Percentiles rank a stretch among this genome's conserved stretches.
These are phyloP conservation scores for Actias luna DNA, from an alignment of 2,888 invertebrate species.

Conservation along the genomic window DNA sequence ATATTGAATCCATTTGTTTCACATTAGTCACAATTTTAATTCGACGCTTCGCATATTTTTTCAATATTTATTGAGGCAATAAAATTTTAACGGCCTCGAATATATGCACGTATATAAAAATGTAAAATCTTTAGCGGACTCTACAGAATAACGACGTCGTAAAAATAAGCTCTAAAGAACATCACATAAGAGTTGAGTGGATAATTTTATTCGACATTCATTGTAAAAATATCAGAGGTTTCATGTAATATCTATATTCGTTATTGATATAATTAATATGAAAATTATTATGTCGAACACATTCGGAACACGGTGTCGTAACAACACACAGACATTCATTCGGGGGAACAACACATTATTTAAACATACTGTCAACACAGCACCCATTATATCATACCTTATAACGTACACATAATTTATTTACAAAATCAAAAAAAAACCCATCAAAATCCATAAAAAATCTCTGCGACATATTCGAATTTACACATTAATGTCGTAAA, in stretches of 20 bases:
- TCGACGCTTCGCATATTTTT: background rate
- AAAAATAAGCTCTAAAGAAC: background rate
- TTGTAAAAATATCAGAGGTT: background rate
- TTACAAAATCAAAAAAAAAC: background rate
- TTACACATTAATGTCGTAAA: slow-evolving; percentile 1
- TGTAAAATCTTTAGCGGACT: background rate
- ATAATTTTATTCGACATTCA: background rate
- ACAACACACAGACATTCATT: background rate
- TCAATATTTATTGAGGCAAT: background rate
- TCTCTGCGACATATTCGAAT: background rate
- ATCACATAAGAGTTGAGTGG: background rate
- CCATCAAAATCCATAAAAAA: background rate
- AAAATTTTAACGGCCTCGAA: background rate
- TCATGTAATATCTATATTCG: background rate
- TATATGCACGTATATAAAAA: background rate
- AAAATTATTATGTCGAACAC: background rate
- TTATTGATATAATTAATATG: background rate
- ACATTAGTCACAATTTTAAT: background rate
- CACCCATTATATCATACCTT: background rate
- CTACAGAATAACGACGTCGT: background rate
- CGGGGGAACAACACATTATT: background rate
- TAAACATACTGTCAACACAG: slow-evolving; percentile 4
- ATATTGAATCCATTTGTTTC: background rate
- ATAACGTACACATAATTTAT: background rate
- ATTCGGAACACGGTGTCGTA: background rate